Evolutionary conservation across 2,797 vertebrate genomes (phyloP), one percentile per base, ranked within the genome.

Genomic region (Eleutherodactylus coqui): DNA sequence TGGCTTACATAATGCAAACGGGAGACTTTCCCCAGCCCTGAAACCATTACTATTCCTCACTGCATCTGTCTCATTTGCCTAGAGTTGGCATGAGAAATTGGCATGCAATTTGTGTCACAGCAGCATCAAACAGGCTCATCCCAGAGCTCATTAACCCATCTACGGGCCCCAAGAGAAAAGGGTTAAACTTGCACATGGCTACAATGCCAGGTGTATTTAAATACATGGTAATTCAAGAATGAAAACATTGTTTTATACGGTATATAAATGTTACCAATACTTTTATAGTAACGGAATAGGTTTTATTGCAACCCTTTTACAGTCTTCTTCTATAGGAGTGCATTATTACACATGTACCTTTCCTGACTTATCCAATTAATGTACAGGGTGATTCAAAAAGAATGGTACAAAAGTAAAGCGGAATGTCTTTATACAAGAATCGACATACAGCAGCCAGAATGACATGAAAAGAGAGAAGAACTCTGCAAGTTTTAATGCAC

Each of bases 51-150:
- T 89, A 32, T 47, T 62, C 79, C 41, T 79, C 27, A 24, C 51
- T 79, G 45, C 19, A 43, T 67, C 27, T 27, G 85, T 82, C 3
- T 0, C 72, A 47, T 51, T 85, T 49, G 77, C 62, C 79, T 82
- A 64, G 85, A 73, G 86, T 75, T 84, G 88, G 75, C 27, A 86
- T 82, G 88, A 89, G 75, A n/a, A 7, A 88, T 86, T 82, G 75
- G 58, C 87, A 89, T 84, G 89, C 83, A 69, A 72, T 64, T 88
- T 81, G 87, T 24, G 1, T 88, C 86, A 89, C 89, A 58, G 49
- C 79, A 82, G 80, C 49, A 27, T 16, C 67, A 78, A 84, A 58
- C 75, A 51, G 77, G 36, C 29, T 53, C 64, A 24, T 32, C 67
- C 72, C 49, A 64, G 82, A 75, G 53, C 76, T 79, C 67, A 84